phyloP scores from a whole-genome alignment of 2,797 vertebrate genomes.

The Smutsia temminckii region DNA sequence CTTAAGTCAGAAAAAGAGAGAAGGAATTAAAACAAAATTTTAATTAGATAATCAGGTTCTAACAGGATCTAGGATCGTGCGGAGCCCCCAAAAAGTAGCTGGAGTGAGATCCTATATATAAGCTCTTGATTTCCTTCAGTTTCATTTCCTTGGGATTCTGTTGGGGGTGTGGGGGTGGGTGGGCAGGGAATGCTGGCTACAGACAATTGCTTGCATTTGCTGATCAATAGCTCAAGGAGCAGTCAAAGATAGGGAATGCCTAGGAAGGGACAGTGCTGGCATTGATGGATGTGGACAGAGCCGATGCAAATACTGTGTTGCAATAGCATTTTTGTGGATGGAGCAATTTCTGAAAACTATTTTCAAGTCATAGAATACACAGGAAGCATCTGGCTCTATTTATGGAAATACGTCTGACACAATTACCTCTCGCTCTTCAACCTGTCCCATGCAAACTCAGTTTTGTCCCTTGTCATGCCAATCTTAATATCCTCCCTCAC shows the following conservation, averaged over 20 bases:
- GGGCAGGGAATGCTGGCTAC: neutral
- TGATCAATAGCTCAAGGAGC: conserved; percentile 42
- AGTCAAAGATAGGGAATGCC: neutral
- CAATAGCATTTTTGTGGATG: conserved; percentile 1
- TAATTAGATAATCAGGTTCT: neutral
- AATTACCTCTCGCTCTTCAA: neutral
- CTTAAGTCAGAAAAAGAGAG: neutral
- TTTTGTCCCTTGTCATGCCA: neutral
- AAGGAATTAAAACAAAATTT: neutral
- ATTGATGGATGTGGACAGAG: neutral
- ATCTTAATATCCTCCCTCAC: neutral
- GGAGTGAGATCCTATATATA: neutral
- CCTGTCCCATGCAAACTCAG: neutral
- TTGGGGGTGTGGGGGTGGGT: neutral
- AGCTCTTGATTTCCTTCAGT: neutral
- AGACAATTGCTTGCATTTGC: neutral
- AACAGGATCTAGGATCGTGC: neutral
- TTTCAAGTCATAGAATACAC: neutral
- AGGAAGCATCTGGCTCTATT: neutral
- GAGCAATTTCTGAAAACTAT: conserved; percentile 48
- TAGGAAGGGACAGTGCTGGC: neutral
- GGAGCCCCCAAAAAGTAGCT: neutral
- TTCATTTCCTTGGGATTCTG: neutral
- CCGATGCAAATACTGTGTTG: neutral
- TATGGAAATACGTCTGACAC: neutral